Evolutionary conservation across 2,888 invertebrate species (phyloP), one percentile per base, ranked within the genome.

Genomic region (Macrophya alboannulata): DNA sequence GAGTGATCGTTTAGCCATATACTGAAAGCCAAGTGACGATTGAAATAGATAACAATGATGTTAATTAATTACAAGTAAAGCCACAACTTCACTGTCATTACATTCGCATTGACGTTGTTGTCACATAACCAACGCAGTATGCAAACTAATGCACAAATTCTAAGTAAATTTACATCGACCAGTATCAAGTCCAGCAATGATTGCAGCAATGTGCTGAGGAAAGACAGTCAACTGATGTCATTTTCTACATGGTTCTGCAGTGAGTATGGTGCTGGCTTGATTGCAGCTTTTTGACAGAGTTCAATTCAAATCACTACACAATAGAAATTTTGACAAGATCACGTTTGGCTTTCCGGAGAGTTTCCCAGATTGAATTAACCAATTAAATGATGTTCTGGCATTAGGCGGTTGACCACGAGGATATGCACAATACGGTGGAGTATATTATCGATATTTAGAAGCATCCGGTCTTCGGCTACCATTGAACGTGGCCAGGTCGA

Each of bases 401-500:
- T 25, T 37, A 12, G 68, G 68, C 15, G 37, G 37, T 37, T 68
- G 68, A 68, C 68, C 68, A 68, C 68, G 17, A 31, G 37, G 37
- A 37, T 17, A n/a, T 31, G 51, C 31, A 25, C 51, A 51, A 31
- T 51, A 17, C 51, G 31, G 17, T 21, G 51, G 48, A n/a, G 77
- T 77, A 3, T 31, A 31, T 43, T 51, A 74, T 74, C 74, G 45
- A 45, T 74, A 74, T 74, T 45, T 31, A 37, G n/a, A 77, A n/a
- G 37, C 48, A 77, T 77, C 51, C 51, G 51, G 48, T 31, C 21
- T n/a, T 59, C 45, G 37, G 62, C 62, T 81, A 81, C 81, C 81
- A 17, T 81, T 81, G 59, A 0, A 81, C 62, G n/a, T 43, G 37
- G 77, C 55, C n/a, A 55, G 51, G 51, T n/a, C 37, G 12, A 31